Percentiles rank a stretch among this genome's conserved stretches.
These are phyloP conservation scores for Montipora capitata DNA, from an alignment of 92 coral and sea anemone species.

Conservation along the genomic window DNA sequence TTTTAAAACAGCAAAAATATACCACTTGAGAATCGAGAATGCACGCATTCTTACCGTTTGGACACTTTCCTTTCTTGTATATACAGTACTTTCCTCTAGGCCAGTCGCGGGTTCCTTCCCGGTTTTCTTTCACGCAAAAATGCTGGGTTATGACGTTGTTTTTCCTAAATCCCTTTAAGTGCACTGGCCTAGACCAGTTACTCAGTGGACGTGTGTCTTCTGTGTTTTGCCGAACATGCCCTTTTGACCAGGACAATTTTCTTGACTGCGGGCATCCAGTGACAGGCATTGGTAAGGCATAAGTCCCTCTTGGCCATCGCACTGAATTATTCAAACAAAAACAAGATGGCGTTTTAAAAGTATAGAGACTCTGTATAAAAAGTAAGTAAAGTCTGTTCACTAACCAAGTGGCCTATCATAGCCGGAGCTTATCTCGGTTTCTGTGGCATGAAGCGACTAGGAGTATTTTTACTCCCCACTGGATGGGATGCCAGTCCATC, in stretches of 20 bases:
- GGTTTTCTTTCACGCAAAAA: conserved; percentile 68
- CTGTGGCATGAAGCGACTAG: conserved; percentile 50
- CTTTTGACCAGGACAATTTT: conserved; percentile 52
- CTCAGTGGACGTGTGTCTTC: conserved; percentile 67
- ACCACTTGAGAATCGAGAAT: too few species aligned
- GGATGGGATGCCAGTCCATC: background rate
- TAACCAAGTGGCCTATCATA: too few species aligned
- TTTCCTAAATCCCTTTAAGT: conserved; percentile 61
- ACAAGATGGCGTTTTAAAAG: too few species aligned
- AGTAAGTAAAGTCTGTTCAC: too few species aligned
- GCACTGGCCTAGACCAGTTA: conserved; percentile 50
- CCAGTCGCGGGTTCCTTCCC: conserved; percentile 47
- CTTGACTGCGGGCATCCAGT: conserved; percentile 65
- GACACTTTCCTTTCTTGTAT: conserved; percentile 63
- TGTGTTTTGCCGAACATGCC: conserved; percentile 65
- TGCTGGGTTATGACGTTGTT: conserved; percentile 53
- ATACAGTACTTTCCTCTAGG: conserved; percentile 74
- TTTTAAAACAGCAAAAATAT: too few species aligned
- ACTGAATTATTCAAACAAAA: background rate
- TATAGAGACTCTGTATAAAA: too few species aligned
- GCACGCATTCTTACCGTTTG: conserved; percentile 17
- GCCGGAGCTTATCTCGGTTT: conserved; percentile 48
- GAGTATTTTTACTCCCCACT: background rate
- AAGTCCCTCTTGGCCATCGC: conserved; percentile 70
- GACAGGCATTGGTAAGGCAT: conserved; percentile 68